These are phyloP conservation scores for Drosophila neonasuta DNA, from an alignment of 2,888 invertebrate genomes.

Conservation along the genomic window DNA sequence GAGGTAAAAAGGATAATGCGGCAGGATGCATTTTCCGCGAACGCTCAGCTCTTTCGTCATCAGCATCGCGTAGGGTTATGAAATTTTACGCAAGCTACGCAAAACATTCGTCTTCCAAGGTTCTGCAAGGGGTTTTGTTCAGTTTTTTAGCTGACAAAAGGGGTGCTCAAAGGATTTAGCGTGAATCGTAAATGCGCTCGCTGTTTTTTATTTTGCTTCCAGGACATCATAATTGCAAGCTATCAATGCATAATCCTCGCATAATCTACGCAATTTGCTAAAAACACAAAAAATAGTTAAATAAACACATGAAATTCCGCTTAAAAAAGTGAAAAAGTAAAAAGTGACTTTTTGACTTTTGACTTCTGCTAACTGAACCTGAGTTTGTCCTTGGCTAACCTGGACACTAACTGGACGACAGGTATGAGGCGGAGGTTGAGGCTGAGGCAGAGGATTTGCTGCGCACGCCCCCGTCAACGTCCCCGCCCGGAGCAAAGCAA, in stretches of 20 bases:
- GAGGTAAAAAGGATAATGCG: conserved; percentile 69
- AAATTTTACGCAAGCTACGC: conserved; percentile 75
- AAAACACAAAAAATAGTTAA: conserved; percentile 15
- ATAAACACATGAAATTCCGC: conserved; percentile 12
- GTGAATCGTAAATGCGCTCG: conserved; percentile 49
- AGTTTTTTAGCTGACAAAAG: conserved; percentile 43
- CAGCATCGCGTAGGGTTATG: conserved; percentile 66
- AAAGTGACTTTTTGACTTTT: conserved; percentile 13
- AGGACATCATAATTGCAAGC: conserved; percentile 57
- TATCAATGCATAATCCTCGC: conserved; percentile 71
- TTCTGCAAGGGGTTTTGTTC: conserved; percentile 3
- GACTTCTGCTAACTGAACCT: conserved; percentile 12
- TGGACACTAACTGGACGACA: conserved; percentile 23
- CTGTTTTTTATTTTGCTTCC: conserved; percentile 10
- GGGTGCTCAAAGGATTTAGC: conserved; percentile 71
- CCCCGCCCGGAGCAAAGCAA: conserved; percentile 26
- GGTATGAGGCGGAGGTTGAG: conserved; percentile 27
- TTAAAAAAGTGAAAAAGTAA: conserved; percentile 12
- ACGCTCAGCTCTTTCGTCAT: conserved; percentile 22
- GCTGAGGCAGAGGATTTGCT: conserved; percentile 40
- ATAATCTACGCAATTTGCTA: conserved; percentile 64
- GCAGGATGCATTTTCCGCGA: conserved; percentile 51
- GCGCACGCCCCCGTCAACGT: conserved; percentile 65
- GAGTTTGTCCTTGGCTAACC: conserved; percentile 4
- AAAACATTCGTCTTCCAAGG: conserved; percentile 39